Evolutionary conservation across 2,113 vertebrate species (phyloP).

Genomic region (Cottus gobio): DNA sequence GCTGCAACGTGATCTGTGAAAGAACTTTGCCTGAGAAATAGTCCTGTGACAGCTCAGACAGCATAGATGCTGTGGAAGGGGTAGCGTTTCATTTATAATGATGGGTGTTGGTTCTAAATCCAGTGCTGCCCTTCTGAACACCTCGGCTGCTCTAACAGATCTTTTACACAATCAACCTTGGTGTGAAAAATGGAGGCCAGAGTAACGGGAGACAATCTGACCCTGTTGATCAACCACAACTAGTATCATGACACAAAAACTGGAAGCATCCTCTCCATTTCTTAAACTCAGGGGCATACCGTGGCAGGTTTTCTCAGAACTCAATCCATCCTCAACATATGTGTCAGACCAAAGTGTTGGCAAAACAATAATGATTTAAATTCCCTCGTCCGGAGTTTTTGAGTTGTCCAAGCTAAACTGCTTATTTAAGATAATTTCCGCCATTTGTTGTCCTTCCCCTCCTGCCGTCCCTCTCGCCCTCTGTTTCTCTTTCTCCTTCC

Average conservation of each 20-base stretch:
- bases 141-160: conserved; percentile 33
- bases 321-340: conserved; percentile 27
- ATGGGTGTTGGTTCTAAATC: conserved; percentile 43
- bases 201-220: conserved; percentile 49
- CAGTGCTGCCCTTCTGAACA: conserved; percentile 25
- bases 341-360: conserved; percentile 9
- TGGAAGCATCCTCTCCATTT: conserved; percentile 33
- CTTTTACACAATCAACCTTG: conserved; percentile 44
- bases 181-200: conserved; percentile 30
- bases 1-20: conserved; percentile 18
- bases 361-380: conserved; percentile 49
- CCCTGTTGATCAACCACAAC: conserved; percentile 49
- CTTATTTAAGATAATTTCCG: conserved; percentile 74
- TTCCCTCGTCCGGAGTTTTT: conserved; percentile 63
- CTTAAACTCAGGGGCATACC: conserved; percentile 10
- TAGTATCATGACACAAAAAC: conserved; percentile 38
- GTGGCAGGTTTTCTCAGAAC: conserved; percentile 29
- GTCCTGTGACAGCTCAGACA: conserved; percentile 33
- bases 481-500: conserved; percentile 55
- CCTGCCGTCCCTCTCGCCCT: conserved; percentile 30
- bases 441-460: conserved; percentile 65
- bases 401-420: conserved; percentile 56
- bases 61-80: conserved; percentile 34
- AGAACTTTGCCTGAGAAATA: conserved; percentile 36
- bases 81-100: conserved; percentile 59